These are phyloP conservation scores for Platycnemis pennipes DNA, from an alignment of 2,888 invertebrate species.

Conservation along the genomic window DNA sequence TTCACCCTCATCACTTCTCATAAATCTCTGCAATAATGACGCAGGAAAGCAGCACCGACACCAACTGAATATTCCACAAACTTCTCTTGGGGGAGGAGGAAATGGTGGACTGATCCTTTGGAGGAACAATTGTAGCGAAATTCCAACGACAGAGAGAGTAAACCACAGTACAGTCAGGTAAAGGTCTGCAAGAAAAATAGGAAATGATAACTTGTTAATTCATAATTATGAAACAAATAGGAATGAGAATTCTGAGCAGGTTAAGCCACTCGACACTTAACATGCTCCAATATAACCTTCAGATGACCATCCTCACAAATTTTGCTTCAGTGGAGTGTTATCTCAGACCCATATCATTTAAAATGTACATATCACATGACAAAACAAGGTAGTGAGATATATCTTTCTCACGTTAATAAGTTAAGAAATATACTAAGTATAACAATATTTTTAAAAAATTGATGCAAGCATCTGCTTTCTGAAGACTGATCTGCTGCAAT, in stretches of 20 bases:
- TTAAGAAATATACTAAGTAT: no score
- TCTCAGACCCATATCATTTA: no score
- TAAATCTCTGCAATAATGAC: background rate
- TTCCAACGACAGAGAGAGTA: slow-evolving; percentile 80
- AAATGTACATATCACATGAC: no score
- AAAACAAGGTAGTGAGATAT: no score
- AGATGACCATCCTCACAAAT: background rate
- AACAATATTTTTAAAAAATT: no score
- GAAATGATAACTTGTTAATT: slow-evolving; percentile 34
- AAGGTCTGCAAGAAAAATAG: slow-evolving; percentile 81
- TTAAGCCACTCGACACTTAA: background rate
- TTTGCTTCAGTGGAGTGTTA: no score
- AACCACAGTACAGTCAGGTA: slow-evolving; percentile 82
- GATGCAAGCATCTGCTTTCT: no score
- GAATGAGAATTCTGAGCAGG: background rate
- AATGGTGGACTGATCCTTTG: slow-evolving; percentile 84
- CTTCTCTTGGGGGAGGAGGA: slow-evolving; percentile 80
- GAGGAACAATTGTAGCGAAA: slow-evolving; percentile 81
- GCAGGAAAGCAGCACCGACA: background rate
- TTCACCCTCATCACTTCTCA: slow-evolving; percentile 17
- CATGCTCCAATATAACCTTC: background rate
- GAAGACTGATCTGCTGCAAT: no score
- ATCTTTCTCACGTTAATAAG: no score
- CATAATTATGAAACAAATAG: background rate
- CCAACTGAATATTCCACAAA: background rate